Evolutionary conservation across 2,113 vertebrate genomes (phyloP).

Genomic region (Stegastes partitus): DNA sequence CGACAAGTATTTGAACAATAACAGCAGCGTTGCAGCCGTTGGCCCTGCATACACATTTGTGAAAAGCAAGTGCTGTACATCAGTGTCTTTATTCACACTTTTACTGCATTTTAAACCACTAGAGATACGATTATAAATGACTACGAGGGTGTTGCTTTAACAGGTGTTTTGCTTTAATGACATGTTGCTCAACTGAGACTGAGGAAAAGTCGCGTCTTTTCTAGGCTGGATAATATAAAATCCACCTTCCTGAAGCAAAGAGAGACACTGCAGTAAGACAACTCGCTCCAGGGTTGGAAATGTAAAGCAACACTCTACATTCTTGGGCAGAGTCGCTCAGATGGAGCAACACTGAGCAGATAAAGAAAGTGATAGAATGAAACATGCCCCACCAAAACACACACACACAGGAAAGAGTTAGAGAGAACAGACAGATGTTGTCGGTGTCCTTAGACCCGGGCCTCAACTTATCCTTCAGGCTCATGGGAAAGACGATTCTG

Average conservation of each 20-base stretch:
- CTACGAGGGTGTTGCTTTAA: neutral
- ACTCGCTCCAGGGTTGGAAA: neutral
- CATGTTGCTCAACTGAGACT: neutral
- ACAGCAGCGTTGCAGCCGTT: no score
- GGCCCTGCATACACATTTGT: no score
- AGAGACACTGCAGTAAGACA: neutral
- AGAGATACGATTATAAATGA: no score
- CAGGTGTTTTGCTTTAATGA: constrained; percentile 2
- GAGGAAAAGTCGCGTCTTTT: constrained; percentile 6
- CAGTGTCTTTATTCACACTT: no score
- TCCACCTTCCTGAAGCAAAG: neutral
- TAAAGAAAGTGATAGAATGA: constrained; percentile 24
- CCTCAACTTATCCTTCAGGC: constrained; percentile 34
- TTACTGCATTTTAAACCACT: no score
- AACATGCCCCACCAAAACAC: constrained; percentile 2
- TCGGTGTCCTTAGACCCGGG: neutral
- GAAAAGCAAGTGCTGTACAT: no score
- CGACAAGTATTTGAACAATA: no score
- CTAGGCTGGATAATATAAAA: constrained; percentile 1
- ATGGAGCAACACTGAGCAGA: constrained; percentile 26
- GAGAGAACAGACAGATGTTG: constrained; percentile 38
- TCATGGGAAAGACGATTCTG: constrained; percentile 33
- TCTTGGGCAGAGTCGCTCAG: constrained; percentile 27
- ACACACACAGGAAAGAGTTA: neutral
- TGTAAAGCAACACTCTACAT: constrained; percentile 17